Evolutionary conservation across 1,140 invertebrate species (phyloP).

Genomic region (Drosophila ficusphila): DNA sequence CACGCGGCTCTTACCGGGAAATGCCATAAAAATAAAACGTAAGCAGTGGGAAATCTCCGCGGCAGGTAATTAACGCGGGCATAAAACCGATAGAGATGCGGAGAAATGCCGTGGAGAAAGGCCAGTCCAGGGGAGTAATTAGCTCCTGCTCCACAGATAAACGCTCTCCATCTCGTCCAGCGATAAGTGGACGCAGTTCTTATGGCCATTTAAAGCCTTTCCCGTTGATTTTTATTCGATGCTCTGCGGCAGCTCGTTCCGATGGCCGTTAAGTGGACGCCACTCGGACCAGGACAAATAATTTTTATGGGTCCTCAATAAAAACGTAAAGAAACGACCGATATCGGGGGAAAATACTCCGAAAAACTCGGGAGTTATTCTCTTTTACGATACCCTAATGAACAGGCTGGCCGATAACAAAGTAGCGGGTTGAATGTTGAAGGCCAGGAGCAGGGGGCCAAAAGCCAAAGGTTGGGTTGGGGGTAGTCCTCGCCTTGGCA

Average conservation of each 20-base stretch:
- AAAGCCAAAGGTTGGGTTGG: neutral
- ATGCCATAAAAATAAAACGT: conserved; percentile 61
- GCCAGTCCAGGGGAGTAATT: conserved; percentile 50
- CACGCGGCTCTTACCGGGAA: conserved; percentile 69
- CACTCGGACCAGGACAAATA: conserved; percentile 56
- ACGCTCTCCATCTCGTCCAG: conserved; percentile 10
- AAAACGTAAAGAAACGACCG: conserved; percentile 42
- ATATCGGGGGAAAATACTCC: conserved; percentile 31
- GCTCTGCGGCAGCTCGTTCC: conserved; percentile 27
- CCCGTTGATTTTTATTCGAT: conserved; percentile 74
- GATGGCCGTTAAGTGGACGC: conserved; percentile 66
- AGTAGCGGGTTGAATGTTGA: neutral
- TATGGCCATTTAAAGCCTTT: conserved; percentile 71
- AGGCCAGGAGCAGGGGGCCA: neutral
- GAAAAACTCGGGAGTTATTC: conserved; percentile 15
- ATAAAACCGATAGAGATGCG: conserved; percentile 47
- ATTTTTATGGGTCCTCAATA: conserved; percentile 65
- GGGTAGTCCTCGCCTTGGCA: conserved; percentile 19
- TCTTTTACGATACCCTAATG: conserved; percentile 65
- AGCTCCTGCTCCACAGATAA: conserved; percentile 49
- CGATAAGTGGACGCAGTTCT: conserved; percentile 67
- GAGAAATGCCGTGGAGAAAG: neutral
- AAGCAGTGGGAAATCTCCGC: conserved; percentile 67
- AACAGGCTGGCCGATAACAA: conserved; percentile 22
- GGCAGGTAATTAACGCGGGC: conserved; percentile 68